A percentile compares a stretch with the other conserved stretches of the same genome.
Evolutionary conservation across 2,797 vertebrate species (phyloP).

Genomic region (Cryptoprocta ferox): DNA sequence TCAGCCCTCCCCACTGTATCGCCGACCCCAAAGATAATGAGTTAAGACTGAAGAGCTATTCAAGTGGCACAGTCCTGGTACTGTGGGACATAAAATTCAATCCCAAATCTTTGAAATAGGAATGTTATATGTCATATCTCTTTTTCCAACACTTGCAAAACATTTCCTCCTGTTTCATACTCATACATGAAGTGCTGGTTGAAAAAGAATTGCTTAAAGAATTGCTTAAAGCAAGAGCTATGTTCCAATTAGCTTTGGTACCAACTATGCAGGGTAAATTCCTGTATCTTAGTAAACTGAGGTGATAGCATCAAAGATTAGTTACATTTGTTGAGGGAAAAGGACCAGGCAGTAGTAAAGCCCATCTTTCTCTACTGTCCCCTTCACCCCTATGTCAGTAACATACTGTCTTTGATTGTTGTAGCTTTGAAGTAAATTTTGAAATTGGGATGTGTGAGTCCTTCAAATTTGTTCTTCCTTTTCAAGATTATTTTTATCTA

Average conservation of each 20-base stretch:
- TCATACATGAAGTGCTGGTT: not conserved
- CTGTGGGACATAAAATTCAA: constrained; percentile 28
- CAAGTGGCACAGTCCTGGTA: not conserved
- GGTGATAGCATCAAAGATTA: not conserved
- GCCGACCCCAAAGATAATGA: not conserved
- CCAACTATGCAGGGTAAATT: not conserved
- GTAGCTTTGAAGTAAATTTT: not conserved
- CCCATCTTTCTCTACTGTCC: not conserved
- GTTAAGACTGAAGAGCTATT: not conserved
- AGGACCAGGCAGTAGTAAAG: not conserved
- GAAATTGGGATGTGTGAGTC: not conserved
- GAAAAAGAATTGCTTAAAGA: not conserved
- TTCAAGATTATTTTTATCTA: not conserved
- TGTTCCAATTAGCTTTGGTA: not conserved
- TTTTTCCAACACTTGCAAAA: not conserved
- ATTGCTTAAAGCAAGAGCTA: not conserved
- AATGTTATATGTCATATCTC: not conserved
- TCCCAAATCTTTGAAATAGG: constrained; percentile 35
- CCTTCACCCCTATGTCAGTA: not conserved
- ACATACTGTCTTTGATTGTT: not conserved
- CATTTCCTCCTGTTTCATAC: not conserved
- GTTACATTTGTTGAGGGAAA: not conserved
- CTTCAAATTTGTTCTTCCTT: not conserved
- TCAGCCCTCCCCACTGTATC: not conserved
- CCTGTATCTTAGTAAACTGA: not conserved